Evolutionary conservation across 2,888 invertebrate genomes (phyloP), one percentile per base, ranked within the genome.

Genomic region (Tachina grossa): DNA sequence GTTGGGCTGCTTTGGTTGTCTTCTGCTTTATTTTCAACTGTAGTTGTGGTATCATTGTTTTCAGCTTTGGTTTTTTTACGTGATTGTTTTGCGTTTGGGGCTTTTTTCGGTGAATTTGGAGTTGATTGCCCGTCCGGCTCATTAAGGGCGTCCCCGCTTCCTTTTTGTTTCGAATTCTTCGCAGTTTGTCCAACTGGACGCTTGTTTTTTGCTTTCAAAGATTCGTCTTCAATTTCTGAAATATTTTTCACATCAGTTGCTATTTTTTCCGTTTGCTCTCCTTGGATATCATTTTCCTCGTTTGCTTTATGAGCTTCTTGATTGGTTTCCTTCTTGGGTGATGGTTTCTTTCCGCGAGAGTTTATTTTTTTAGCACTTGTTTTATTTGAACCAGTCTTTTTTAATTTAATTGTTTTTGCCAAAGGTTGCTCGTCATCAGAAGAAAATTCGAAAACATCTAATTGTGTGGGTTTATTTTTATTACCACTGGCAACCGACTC

Each of bases 371-470:
- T 86, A n/a, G 79, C 57, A 63, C 61, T 61, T 51, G 63, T 8
- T 82, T 88, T 84, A 47, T 80, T 13, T n/a, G 66, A 4, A 2
- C 51, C 72, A 16, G 53, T 51, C 61, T 91, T 92, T 83, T 92
- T 92, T 3, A 92, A 86, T 84, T 92, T 92, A 9, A 92, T 92
- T 39, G 92, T 86, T 86, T 92, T 92, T 16, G 93, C 90, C 83
- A 94, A 89, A 1, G 94, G 94, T 88, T 94, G 93, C 87, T 94
- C 94, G 88, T 94, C 94, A 75, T 94, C 94, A 1, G 94, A 94
- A 9, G 94, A 94, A 88, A 94, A 94, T 66, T 92, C 92, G 76
- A 92, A 92, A 22, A 92, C 89, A 84, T 92, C 90, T 10, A 90
- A 86, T 14, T 88, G 88, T 39, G 88, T 87, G 43, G 85, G 80